Evolutionary conservation across 2,888 invertebrate genomes (phyloP).

Genomic region (Dolichomitus sp.): DNA sequence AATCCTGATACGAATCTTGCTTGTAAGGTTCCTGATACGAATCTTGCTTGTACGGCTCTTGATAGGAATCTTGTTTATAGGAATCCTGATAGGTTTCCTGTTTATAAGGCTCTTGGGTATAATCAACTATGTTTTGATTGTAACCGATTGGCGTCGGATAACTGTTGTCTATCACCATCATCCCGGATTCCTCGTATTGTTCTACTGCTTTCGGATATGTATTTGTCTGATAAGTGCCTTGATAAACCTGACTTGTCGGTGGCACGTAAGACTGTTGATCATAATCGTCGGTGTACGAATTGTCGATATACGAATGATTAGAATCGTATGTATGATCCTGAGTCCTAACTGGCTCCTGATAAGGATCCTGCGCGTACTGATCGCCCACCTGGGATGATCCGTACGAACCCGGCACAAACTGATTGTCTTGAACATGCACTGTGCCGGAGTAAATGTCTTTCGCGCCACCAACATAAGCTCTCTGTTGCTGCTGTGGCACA

Average conservation of each 20-base stretch:
- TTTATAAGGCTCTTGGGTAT: slow-evolving; percentile 64
- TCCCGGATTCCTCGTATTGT: slow-evolving; percentile 71
- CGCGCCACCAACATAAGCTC: slow-evolving; percentile 42
- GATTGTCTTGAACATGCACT: slow-evolving; percentile 74
- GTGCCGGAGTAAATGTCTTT: slow-evolving; percentile 69
- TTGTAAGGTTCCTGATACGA: slow-evolving; percentile 67
- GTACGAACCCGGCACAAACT: slow-evolving; percentile 73
- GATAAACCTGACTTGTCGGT: slow-evolving; percentile 69
- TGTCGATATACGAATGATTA: slow-evolving; percentile 59
- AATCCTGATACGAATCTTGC: slow-evolving; percentile 68
- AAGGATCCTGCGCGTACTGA: slow-evolving; percentile 74
- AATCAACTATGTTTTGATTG: slow-evolving; percentile 77
- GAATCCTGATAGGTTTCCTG: slow-evolving; percentile 48
- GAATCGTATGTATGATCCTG: slow-evolving; percentile 51
- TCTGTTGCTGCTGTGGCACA: slow-evolving; percentile 33
- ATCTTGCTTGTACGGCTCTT: slow-evolving; percentile 57
- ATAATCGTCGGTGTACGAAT: slow-evolving; percentile 65
- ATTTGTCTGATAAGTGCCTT: slow-evolving; percentile 73
- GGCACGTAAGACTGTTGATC: slow-evolving; percentile 51
- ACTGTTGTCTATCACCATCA: slow-evolving; percentile 75
- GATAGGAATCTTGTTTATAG: slow-evolving; percentile 54
- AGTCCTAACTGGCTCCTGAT: slow-evolving; percentile 70
- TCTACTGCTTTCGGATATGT: slow-evolving; percentile 80
- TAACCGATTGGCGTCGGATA: slow-evolving; percentile 74
- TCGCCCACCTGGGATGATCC: slow-evolving; percentile 70